Percentiles rank a stretch among this genome's conserved stretches.
These are phyloP conservation scores for Rhynchomys soricoides DNA, from an alignment of 2,113 vertebrate species.

Conservation along the genomic window DNA sequence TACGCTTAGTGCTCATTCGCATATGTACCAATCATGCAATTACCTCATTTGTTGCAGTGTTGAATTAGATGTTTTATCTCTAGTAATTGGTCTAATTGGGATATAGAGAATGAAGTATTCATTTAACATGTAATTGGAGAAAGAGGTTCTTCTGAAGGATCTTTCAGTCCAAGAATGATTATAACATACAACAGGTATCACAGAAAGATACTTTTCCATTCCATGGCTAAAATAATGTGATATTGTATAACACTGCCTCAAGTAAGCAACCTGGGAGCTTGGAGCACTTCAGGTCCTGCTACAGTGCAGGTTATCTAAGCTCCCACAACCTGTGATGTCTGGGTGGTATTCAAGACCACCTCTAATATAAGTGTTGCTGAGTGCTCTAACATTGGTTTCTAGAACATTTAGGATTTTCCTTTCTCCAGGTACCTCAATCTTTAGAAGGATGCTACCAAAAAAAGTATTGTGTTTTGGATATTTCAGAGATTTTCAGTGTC, in stretches of 20 bases:
- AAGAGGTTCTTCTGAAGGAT: not conserved
- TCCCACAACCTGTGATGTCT: not conserved
- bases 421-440: not conserved
- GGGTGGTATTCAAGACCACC: not conserved
- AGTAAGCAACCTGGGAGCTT: not conserved
- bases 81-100: not conserved
- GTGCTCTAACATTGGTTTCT: not conserved
- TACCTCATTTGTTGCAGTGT: not conserved
- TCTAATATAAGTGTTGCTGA: not conserved
- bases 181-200: no score
- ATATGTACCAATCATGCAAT: not conserved
- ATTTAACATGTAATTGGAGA: not conserved
- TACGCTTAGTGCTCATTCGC: not conserved
- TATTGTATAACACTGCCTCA: not conserved
- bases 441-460: not conserved
- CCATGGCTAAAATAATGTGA: not conserved
- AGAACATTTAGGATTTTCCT: not conserved
- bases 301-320: not conserved
- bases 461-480: not conserved
- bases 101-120: conserved; percentile 5
- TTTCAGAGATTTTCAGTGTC: not conserved
- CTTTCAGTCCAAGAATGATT: no score
- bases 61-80: not conserved
- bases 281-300: not conserved
- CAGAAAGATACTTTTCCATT: not conserved